Evolutionary conservation across 2,113 vertebrate genomes (phyloP).

Genomic region (Blennius ocellaris): DNA sequence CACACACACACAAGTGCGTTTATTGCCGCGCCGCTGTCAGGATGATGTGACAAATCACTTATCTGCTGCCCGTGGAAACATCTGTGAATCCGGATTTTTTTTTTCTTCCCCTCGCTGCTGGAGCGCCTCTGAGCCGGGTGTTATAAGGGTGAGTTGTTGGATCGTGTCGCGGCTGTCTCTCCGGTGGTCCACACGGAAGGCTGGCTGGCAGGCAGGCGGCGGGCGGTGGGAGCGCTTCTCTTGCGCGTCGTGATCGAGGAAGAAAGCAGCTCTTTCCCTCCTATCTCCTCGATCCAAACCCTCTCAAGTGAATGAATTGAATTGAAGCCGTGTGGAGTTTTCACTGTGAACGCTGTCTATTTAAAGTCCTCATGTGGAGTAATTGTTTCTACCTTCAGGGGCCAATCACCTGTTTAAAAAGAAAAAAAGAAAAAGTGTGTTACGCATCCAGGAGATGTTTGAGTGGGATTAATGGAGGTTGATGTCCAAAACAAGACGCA

Average conservation of each 20-base stretch:
- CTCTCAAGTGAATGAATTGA: slow-evolving; percentile 4
- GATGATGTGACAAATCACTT: slow-evolving; percentile 80
- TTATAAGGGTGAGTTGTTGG: slow-evolving; percentile 77
- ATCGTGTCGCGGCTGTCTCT: slow-evolving; percentile 41
- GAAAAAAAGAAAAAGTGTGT: no score
- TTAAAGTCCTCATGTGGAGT: slow-evolving; percentile 25
- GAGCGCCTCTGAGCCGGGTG: slow-evolving; percentile 61
- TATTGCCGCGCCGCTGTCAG: slow-evolving; percentile 53
- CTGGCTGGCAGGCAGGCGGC: background rate
- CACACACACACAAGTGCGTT: slow-evolving; percentile 34
- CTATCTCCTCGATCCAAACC: slow-evolving; percentile 23
- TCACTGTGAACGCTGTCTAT: slow-evolving; percentile 12
- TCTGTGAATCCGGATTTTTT: slow-evolving; percentile 51
- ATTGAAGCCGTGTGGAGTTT: slow-evolving; percentile 8
- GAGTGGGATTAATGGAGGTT: slow-evolving; percentile 16
- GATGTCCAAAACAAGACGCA: slow-evolving; percentile 3
- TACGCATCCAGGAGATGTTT: background rate
- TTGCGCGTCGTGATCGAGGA: slow-evolving; percentile 62
- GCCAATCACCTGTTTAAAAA: slow-evolving; percentile 23
- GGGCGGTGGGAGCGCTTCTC: slow-evolving; percentile 44
- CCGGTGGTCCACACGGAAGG: slow-evolving; percentile 50
- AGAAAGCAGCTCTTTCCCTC: slow-evolving; percentile 18
- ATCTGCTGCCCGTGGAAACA: slow-evolving; percentile 40
- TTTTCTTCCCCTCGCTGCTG: slow-evolving; percentile 56
- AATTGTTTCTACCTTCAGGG: slow-evolving; percentile 30